Evolutionary conservation across 1,140 invertebrate genomes (phyloP).

Genomic region (Sycophila sp.): DNA sequence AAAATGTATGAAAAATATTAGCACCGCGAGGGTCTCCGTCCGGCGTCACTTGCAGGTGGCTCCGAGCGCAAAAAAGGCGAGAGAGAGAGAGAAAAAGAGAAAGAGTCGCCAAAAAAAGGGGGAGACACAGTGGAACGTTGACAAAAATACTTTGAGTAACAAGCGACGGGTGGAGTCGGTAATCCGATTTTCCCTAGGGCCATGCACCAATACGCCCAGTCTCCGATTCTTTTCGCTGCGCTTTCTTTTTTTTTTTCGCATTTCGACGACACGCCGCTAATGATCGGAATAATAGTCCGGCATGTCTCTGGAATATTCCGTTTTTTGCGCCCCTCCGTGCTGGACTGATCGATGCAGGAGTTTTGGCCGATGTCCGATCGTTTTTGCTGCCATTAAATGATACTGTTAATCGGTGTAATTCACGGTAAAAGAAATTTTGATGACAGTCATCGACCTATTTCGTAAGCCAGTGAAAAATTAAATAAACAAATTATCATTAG

Average conservation of each 20-base stretch:
- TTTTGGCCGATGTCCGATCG: too few species aligned
- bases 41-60: not conserved
- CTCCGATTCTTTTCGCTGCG: not conserved
- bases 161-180: conserved; percentile 14
- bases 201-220: not conserved
- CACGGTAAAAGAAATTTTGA: too few species aligned
- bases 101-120: not conserved
- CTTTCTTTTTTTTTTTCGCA: not conserved
- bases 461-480: too few species aligned
- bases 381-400: too few species aligned
- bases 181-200: not conserved
- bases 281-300: not conserved
- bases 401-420: too few species aligned
- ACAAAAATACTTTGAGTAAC: conserved; percentile 24
- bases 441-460: too few species aligned
- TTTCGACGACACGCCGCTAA: not conserved
- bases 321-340: too few species aligned
- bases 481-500: too few species aligned
- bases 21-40: not conserved
- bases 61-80: not conserved
- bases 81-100: not conserved
- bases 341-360: too few species aligned
- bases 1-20: not conserved
- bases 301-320: too few species aligned
- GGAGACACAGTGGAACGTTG: not conserved